Percentiles rank a stretch among this genome's conserved stretches.
Evolutionary conservation across 2,113 vertebrate species (phyloP).

Genomic region (Promerops cafer): DNA sequence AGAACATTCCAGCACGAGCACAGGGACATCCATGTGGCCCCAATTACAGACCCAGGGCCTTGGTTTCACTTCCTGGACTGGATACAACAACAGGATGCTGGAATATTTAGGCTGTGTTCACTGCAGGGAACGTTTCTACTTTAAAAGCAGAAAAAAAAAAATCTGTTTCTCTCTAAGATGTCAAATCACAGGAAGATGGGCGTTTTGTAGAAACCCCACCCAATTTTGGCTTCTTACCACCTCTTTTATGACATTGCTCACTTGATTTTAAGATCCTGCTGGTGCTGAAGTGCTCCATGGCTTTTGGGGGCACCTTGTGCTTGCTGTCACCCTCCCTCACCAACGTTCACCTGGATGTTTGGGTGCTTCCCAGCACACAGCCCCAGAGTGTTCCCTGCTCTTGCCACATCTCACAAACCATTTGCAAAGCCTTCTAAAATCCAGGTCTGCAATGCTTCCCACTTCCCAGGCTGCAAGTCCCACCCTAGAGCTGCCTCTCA

Average conservation of each 20-base stretch:
- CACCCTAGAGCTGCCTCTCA: not conserved
- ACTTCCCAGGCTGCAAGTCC: not conserved
- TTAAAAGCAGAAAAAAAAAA: not conserved
- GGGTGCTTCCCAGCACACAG: not conserved
- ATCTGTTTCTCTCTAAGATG: not conserved
- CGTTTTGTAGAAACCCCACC: not conserved
- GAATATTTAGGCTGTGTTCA: not conserved
- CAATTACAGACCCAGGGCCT: not conserved
- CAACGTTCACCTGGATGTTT: not conserved
- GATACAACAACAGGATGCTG: not conserved
- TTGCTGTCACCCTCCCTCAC: not conserved
- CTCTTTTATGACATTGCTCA: not conserved
- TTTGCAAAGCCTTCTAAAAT: not conserved
- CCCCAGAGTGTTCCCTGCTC: not conserved
- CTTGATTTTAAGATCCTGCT: not conserved
- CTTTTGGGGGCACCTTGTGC: not conserved
- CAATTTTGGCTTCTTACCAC: not conserved
- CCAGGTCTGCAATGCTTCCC: not conserved
- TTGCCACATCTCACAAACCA: not conserved
- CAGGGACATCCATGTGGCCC: not conserved
- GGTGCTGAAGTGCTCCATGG: not conserved
- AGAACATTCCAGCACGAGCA: accelerated
- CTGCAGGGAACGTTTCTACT: slow-evolving; percentile 1
- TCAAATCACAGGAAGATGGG: not conserved
- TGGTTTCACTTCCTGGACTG: not conserved